Conservation (phyloP, 2,888 invertebrate genomes). For the Scelioninae gen. 1 region DNA sequence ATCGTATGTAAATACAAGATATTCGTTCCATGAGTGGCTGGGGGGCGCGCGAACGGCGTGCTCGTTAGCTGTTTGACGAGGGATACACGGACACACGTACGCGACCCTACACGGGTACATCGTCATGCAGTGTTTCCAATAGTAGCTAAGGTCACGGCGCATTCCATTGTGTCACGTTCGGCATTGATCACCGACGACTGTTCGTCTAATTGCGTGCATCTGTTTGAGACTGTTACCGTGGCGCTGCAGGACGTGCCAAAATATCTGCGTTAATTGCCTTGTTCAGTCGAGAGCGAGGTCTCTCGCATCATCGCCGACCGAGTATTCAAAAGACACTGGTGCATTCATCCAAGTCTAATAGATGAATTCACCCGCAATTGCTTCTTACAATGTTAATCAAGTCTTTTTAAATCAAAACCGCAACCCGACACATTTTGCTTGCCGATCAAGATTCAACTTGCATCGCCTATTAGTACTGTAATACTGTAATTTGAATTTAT, state of each 20-base stretch:
- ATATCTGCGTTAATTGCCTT: slow-evolving; percentile 73
- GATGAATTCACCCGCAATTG: slow-evolving; percentile 52
- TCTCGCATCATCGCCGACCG: slow-evolving; percentile 15
- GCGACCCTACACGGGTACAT: slow-evolving; percentile 3
- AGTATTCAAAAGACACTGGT: slow-evolving; percentile 48
- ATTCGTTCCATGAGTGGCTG: slow-evolving; percentile 41
- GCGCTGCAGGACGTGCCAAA: slow-evolving; percentile 63
- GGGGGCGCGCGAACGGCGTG: slow-evolving; percentile 19
- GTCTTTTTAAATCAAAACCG: slow-evolving; percentile 30
- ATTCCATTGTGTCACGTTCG: slow-evolving; percentile 71
- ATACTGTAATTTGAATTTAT: too few relatives aligned
- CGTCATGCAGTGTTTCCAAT: slow-evolving; percentile 14
- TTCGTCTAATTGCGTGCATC: slow-evolving; percentile 74
- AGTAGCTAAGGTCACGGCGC: slow-evolving; percentile 61
- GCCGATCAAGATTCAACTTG: background rate
- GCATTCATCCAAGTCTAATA: slow-evolving; percentile 36
- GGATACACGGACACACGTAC: slow-evolving; percentile 1
- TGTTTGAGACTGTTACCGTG: slow-evolving; percentile 66
- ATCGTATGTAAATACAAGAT: slow-evolving; percentile 40
- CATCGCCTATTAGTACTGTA: too few relatives aligned
- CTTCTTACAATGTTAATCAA: slow-evolving; percentile 40
- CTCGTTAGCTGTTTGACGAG: slow-evolving; percentile 47
- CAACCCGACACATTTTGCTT: slow-evolving; percentile 1
- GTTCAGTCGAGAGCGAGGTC: slow-evolving; percentile 53
- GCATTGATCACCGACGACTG: slow-evolving; percentile 72